Evolutionary conservation across 2,888 invertebrate species (phyloP), one percentile per base, ranked within the genome.

Genomic region (Rhopalosiphum nymphaeae): DNA sequence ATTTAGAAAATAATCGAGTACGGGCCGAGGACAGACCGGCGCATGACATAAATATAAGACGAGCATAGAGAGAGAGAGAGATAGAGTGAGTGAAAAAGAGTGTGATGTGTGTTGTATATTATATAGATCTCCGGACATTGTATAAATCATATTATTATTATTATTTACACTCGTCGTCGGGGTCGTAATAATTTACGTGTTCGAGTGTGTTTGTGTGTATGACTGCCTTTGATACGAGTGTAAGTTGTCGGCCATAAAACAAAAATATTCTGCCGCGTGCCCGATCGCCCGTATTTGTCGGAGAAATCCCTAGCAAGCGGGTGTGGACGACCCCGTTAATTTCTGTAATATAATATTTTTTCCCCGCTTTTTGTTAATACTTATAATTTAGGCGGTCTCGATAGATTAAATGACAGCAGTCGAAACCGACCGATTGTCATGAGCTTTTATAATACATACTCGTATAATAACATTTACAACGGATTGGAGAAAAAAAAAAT

Each of bases 1-100:
- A 94, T 94, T 87, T 67, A 21, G 91, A 61, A 91, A 94, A 94
- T 86, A 91, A 94, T 94, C 84, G 89, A 93, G 90, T 90, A 42
- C 78, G n/a, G 67, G 61, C 53, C 89, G 49, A 36, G 26, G 9
- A 78, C 21, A 57, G 57, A 67, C 44, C 61, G 11, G 26, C 26
- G 13, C 5, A 89, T 5, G 57, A 67, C 67, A 84, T 44, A 85
- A 44, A 56, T 56, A 61, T 84, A 36, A 36, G 86, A 21, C 44
- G 36, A 49, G 9, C 42, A 0, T 42, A 3, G 42, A 56, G 42
- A 36, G 42, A 3, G 26, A 56, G 42, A 36, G 53, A 78, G 78
- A 78, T 29, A n/a, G 61, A 29, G 29, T 3, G 67, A 56, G 56
- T 21, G 21, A 11, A 10, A 61, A n/a, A 36, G 36, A 36, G 78